Percentiles rank a stretch among this genome's conserved stretches.
Conservation (phyloP, 1,140 invertebrate species). For the Rhopalosiphum maidis region DNA sequence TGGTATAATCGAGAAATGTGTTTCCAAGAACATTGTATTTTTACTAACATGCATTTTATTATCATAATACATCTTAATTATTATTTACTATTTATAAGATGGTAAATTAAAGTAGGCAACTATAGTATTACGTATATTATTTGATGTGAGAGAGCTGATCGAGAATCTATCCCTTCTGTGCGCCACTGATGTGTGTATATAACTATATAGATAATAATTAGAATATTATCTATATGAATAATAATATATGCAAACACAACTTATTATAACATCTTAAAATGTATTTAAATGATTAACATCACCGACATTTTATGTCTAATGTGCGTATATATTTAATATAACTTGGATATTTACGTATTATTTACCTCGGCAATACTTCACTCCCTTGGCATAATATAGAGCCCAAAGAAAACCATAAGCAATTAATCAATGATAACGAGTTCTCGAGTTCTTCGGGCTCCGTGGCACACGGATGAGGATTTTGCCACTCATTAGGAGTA, state of each 20-base stretch:
- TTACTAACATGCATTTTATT: background rate
- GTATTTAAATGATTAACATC: background rate
- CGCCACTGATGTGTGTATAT: too few species aligned
- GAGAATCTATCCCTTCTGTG: too few species aligned
- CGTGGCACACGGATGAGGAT: constrained; percentile 66
- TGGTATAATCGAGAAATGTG: background rate
- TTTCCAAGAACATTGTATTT: background rate
- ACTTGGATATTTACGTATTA: background rate
- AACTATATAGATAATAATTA: too few species aligned
- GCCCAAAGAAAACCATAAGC: constrained; percentile 67
- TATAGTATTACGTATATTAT: too few species aligned
- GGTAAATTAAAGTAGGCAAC: background rate
- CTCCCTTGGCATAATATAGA: constrained; percentile 67
- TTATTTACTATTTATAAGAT: background rate
- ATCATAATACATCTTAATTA: background rate
- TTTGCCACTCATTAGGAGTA: constrained; percentile 70
- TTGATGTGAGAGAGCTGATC: too few species aligned
- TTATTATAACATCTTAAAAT: background rate
- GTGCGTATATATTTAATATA: background rate
- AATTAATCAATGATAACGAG: constrained; percentile 66
- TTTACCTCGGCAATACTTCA: constrained; percentile 66
- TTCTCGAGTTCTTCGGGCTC: constrained; percentile 67
- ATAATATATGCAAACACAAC: background rate
- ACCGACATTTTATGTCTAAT: background rate
- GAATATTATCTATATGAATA: background rate